A percentile compares a stretch with the other conserved stretches of the same genome.
Evolutionary conservation across 2,113 vertebrate genomes (phyloP).

Genomic region (Malurus alboscapulatus): DNA sequence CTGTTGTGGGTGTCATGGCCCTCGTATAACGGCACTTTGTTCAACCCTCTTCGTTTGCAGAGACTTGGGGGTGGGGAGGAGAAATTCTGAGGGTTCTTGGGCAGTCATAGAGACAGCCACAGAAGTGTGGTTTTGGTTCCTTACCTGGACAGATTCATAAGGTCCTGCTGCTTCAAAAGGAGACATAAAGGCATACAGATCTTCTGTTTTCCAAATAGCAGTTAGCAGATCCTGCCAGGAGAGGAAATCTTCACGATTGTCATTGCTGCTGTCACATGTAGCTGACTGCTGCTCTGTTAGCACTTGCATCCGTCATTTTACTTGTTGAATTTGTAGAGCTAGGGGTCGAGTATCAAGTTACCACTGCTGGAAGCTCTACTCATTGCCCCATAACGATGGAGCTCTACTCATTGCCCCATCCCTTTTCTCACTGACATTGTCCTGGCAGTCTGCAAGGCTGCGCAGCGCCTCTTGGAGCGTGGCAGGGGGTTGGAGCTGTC

Average conservation of each 20-base stretch:
- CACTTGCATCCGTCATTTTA: neutral
- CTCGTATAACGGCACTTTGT: fast-evolving
- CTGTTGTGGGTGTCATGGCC: neutral
- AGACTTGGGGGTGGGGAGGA: neutral
- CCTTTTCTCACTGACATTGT: neutral
- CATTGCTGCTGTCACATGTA: neutral
- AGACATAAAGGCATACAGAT: neutral
- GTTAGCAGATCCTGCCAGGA: constrained; percentile 5
- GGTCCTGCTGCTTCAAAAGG: neutral
- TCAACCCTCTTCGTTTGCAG: neutral
- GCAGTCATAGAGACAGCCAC: fast-evolving
- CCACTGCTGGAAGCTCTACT: fast-evolving
- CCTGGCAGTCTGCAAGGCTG: neutral
- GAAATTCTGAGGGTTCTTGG: fast-evolving
- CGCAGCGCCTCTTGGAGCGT: fast-evolving
- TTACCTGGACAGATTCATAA: neutral
- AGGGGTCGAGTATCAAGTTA: neutral
- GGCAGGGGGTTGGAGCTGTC: neutral
- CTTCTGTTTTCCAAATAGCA: neutral
- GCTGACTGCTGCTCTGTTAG: neutral
- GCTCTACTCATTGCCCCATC: neutral
- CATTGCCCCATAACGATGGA: neutral
- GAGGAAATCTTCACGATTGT: constrained; percentile 27
- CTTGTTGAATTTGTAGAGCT: neutral
- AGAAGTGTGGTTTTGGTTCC: neutral